Evolutionary conservation across 2,797 vertebrate species (phyloP).

Genomic region (Hippoglossus hippoglossus): DNA sequence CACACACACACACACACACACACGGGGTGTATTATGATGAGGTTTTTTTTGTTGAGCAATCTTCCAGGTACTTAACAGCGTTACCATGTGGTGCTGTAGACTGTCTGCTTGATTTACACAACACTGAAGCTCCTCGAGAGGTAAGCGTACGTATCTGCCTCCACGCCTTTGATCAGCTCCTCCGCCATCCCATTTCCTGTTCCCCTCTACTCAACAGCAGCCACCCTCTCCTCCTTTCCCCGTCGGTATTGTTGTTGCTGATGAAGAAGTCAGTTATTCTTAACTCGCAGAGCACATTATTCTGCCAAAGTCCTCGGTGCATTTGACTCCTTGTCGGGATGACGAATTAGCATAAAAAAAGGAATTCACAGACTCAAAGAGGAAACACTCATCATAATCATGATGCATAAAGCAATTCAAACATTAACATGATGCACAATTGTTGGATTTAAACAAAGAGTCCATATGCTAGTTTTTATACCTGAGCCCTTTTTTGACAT

Average conservation of each 20-base stretch:
- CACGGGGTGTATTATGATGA: not conserved
- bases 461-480: not conserved
- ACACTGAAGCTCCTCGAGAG: constrained; percentile 55
- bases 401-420: not conserved
- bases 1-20: too few relatives aligned
- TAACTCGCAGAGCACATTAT: constrained; percentile 19
- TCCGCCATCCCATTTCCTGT: constrained; percentile 34
- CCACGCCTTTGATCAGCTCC: constrained; percentile 60
- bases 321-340: constrained; percentile 2
- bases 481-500: not conserved
- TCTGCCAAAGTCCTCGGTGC: constrained; percentile 5
- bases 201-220: constrained; percentile 2
- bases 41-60: constrained; percentile 20
- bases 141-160: constrained; percentile 50
- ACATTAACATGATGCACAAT: constrained; percentile 4
- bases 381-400: constrained; percentile 1
- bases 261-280: constrained; percentile 23
- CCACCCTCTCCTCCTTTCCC: constrained; percentile 20
- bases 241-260: constrained; percentile 12
- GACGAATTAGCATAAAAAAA: constrained; percentile 17
- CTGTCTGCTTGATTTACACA: constrained; percentile 64
- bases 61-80: constrained; percentile 50
- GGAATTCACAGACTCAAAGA: constrained; percentile 3
- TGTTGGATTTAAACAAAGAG: constrained; percentile 8
- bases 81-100: constrained; percentile 43